Evolutionary conservation across 2,113 vertebrate species (phyloP).

Genomic region (Hydropotes inermis): DNA sequence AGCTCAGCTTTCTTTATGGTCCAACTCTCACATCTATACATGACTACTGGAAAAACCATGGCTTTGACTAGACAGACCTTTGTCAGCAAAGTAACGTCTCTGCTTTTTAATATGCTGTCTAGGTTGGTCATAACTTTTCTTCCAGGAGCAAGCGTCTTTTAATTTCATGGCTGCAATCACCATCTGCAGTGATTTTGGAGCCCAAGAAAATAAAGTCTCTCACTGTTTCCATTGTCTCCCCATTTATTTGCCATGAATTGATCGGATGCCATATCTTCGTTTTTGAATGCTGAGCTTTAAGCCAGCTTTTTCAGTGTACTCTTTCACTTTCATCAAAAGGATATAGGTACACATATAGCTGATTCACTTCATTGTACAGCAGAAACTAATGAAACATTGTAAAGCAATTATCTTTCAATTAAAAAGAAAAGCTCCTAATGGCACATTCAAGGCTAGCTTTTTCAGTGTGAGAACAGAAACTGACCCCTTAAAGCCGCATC

Average conservation of each 20-base stretch:
- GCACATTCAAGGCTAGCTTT: neutral
- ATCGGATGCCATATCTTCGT: rapidly evolving
- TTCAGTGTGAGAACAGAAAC: neutral
- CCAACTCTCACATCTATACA: neutral
- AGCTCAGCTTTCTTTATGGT: neutral
- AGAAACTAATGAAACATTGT: neutral
- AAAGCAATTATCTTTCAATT: neutral
- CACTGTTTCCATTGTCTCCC: neutral
- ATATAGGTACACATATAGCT: neutral
- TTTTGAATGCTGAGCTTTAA: neutral
- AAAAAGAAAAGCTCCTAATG: neutral
- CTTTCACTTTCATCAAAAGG: neutral
- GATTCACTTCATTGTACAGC: neutral
- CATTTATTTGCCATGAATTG: neutral
- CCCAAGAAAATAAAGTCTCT: neutral
- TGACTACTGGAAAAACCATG: neutral
- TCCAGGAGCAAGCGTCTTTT: neutral
- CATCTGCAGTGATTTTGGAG: neutral
- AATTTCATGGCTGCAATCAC: neutral
- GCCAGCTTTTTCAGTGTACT: neutral
- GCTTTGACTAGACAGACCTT: neutral
- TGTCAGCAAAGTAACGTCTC: neutral
- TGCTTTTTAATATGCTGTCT: neutral
- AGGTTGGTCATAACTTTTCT: neutral
- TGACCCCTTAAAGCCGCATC: neutral